Percentiles rank a stretch among this genome's conserved stretches.
These are phyloP conservation scores for Beaufortia kweichowensis DNA, from an alignment of 2,113 vertebrate genomes.

Conservation along the genomic window DNA sequence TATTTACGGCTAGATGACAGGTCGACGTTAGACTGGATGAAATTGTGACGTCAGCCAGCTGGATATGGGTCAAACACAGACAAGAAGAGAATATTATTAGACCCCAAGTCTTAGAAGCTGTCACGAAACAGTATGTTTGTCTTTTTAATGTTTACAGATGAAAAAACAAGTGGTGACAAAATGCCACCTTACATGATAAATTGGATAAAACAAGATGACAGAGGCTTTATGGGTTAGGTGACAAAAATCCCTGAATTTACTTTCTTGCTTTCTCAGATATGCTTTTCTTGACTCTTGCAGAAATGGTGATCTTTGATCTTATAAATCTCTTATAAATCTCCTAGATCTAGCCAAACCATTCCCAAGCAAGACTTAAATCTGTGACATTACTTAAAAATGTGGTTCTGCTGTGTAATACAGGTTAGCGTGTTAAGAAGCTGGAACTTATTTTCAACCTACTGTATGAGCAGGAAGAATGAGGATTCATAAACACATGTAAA, in stretches of 20 bases:
- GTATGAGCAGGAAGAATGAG: too few species aligned
- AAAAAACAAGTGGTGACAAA: conserved; percentile 21
- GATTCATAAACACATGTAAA: too few species aligned
- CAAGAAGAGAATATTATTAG: background rate
- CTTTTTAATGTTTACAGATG: background rate
- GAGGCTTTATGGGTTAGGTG: background rate
- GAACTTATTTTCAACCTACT: too few species aligned
- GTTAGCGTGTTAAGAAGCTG: too few species aligned
- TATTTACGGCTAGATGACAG: conserved; percentile 2
- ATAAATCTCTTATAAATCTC: too few species aligned
- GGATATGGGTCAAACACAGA: conserved; percentile 16
- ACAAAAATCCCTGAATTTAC: background rate
- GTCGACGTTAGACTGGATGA: background rate
- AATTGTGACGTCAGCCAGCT: conserved; percentile 7
- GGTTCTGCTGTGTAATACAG: too few species aligned
- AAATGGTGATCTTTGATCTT: too few species aligned
- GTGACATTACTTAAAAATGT: too few species aligned
- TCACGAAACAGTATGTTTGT: background rate
- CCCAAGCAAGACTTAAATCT: too few species aligned
- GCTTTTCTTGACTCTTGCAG: too few species aligned
- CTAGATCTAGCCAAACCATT: too few species aligned
- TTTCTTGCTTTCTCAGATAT: too few species aligned
- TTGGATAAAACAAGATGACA: background rate
- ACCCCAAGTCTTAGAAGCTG: conserved; percentile 16
- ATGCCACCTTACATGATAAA: conserved; percentile 6